Base-by-base conservation (phyloP, 2,113 vertebrate species). In the Azemiops feae region DNA sequence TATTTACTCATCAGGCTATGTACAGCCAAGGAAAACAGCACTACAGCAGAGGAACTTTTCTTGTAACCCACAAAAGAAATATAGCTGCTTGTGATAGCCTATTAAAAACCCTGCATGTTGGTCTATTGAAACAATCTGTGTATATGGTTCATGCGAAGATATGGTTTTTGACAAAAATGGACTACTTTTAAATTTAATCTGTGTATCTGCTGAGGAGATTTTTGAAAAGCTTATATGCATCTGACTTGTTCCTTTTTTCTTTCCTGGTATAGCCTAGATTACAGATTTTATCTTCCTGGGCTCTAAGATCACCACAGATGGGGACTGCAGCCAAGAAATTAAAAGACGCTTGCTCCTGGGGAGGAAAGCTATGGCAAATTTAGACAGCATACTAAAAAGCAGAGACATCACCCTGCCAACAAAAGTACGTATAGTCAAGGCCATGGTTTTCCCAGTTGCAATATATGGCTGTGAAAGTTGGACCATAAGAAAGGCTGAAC, bases 21-120 rank as follows among this genome's bases (percentile, higher is more conserved):
- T 81, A 95, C 93, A 94, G 96, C 95, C 97, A 98, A 97, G 93
- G 97, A 96, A 97, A 97, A 96, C 92, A 95, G 88, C 88, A 85
- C 89, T 85, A 92, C 53, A 95, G 97, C 95, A 97, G 97, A 97
- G 92, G 25, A 54, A 93, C 88, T 96, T 95, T 92, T 96, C 52
- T 94, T 94, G 86, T 39, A 94, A 89, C 93, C 93, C 93, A 91
- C 27, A 95, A 92, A 94, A 95, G 95, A 60, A 88, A 96, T 92
- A 39, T 52, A 85, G 25, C 94, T 96, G 54, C 50, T 52, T 23
- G 11, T 39, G n/a, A 74, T 43, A 54, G 47, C 47, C 50, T 93
- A 92, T 96, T 91, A 96, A 93, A 95, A 96, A 94, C 89, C 55
- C 30, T 88, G 22, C 39, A 94, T 85, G 52, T 94, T 94, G 1